Base-by-base conservation (phyloP, 2,888 invertebrate species). In the Andrena flavipes region DNA sequence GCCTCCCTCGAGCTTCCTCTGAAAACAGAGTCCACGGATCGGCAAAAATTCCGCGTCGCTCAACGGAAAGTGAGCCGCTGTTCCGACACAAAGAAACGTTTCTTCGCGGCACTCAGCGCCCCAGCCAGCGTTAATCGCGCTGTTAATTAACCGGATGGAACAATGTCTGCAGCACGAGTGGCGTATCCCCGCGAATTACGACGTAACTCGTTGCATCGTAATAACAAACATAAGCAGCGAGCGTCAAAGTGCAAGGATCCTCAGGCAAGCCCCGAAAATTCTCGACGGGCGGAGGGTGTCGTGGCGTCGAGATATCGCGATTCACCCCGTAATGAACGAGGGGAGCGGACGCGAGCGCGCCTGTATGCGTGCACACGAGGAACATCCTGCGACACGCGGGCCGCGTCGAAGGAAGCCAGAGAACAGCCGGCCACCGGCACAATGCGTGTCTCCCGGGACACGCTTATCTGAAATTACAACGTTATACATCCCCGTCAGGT, bases 391-490 rank as follows among this genome's bases (percentile, higher is more conserved):
- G 86, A 90, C 88, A 86, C 89, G 87, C 88, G 83, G 82, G 80
- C 75, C 71, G 56, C 78, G 82, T 80, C 87, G 84, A 87, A 88
- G 87, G 83, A 88, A 76, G 75, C 82, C 73, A 56, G 73, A 73
- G 81, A 81, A 77, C 74, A 80, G 83, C 75, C 81, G 85, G 80
- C 79, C 88, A 88, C 82, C 89, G 85, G 86, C 85, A 93, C 93
- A 92, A 93, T 93, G 91, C 92, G 91, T 90, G 91, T 92, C 93
- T 92, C 93, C 92, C 90, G 93, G 91, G 93, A 93, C 91, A 93
- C 91, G 92, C 93, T 93, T 93, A 93, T 93, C 93, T 93, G 91
- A 93, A 93, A 93, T 93, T 93, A 93, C 93, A 93, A 93, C 93
- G 93, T 93, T 92, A 42, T 42, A 93, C 92, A 91, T 92, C 91